Percentiles rank a stretch among this genome's conserved stretches.
These are phyloP conservation scores for Panorpa germanica DNA, from an alignment of 2,888 invertebrate genomes.

Conservation along the genomic window DNA sequence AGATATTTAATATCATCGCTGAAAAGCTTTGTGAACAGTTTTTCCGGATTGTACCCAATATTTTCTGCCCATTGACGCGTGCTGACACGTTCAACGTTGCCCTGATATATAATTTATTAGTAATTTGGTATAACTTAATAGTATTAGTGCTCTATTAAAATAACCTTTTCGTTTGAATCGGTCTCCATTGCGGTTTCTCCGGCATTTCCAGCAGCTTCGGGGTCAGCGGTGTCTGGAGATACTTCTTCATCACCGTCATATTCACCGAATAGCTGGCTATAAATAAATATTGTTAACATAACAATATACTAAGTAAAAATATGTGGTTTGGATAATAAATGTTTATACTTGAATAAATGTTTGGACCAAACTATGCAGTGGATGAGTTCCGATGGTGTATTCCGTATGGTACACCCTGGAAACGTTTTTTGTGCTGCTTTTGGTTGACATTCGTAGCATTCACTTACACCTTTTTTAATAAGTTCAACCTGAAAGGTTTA, in stretches of 20 bases:
- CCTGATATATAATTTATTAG: slow-evolving; percentile 18
- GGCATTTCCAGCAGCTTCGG: slow-evolving; percentile 64
- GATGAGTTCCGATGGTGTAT: slow-evolving; percentile 96
- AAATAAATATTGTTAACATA: slow-evolving; percentile 7
- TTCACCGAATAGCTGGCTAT: slow-evolving; percentile 90
- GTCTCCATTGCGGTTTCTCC: slow-evolving; percentile 35
- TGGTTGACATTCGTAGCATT: slow-evolving; percentile 94
- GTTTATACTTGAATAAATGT: slow-evolving; percentile 91
- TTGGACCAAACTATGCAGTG: slow-evolving; percentile 99
- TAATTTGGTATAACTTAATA: too few relatives aligned
- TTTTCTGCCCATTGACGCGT: slow-evolving; percentile 83
- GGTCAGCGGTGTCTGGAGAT: slow-evolving; percentile 91
- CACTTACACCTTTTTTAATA: slow-evolving; percentile 70
- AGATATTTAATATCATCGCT: slow-evolving; percentile 88
- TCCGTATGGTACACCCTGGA: slow-evolving; percentile 96
- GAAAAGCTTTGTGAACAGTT: slow-evolving; percentile 85
- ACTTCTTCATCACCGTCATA: slow-evolving; percentile 94
- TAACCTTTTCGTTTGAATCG: slow-evolving; percentile 12
- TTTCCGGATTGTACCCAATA: slow-evolving; percentile 61
- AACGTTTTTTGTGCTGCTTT: slow-evolving; percentile 82
- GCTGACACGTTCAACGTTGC: slow-evolving; percentile 40
- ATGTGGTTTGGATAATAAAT: neutral
- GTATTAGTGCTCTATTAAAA: neutral
- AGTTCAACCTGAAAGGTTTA: slow-evolving; percentile 41
- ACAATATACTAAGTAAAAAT: slow-evolving; percentile 7